Conservation (phyloP, 2,888 invertebrate species). For the Tenodera sinensis region DNA sequence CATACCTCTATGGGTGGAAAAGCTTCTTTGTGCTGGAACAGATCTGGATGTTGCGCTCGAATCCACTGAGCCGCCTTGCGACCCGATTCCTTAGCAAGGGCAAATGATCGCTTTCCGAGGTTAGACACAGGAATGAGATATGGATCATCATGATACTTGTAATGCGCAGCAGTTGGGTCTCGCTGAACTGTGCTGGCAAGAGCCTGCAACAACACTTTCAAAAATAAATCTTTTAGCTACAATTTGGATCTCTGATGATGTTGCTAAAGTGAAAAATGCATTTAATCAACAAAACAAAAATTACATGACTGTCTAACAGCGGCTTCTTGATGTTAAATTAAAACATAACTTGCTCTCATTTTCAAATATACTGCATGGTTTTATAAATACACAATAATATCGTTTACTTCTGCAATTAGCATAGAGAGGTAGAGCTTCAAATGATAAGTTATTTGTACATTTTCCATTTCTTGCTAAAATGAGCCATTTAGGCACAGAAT, state of each 20-base stretch:
- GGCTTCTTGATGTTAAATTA: too few relatives aligned
- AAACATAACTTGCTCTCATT: too few relatives aligned
- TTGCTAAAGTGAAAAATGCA: neutral
- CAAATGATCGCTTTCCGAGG: conserved; percentile 63
- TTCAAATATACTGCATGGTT: too few relatives aligned
- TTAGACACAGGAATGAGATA: conserved; percentile 75
- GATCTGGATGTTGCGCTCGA: conserved; percentile 64
- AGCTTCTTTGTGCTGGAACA: conserved; percentile 62
- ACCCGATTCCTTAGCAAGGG: conserved; percentile 81
- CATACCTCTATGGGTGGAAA: conserved; percentile 59
- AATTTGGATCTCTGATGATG: too few relatives aligned
- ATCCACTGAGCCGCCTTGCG: conserved; percentile 84
- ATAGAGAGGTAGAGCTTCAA: too few relatives aligned
- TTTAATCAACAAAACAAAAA: neutral
- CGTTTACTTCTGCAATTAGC: too few relatives aligned
- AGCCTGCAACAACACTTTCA: conserved; percentile 47
- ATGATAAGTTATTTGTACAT: too few relatives aligned
- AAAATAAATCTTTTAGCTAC: neutral
- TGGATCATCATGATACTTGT: conserved; percentile 90
- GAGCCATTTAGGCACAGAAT: too few relatives aligned
- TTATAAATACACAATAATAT: too few relatives aligned
- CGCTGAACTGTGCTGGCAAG: conserved; percentile 72
- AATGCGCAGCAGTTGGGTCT: conserved; percentile 83
- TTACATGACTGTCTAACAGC: too few relatives aligned
- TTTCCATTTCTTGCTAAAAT: too few relatives aligned